Evolutionary conservation across 2,113 vertebrate species (phyloP).

Genomic region (Dendrocopos noguchii): DNA sequence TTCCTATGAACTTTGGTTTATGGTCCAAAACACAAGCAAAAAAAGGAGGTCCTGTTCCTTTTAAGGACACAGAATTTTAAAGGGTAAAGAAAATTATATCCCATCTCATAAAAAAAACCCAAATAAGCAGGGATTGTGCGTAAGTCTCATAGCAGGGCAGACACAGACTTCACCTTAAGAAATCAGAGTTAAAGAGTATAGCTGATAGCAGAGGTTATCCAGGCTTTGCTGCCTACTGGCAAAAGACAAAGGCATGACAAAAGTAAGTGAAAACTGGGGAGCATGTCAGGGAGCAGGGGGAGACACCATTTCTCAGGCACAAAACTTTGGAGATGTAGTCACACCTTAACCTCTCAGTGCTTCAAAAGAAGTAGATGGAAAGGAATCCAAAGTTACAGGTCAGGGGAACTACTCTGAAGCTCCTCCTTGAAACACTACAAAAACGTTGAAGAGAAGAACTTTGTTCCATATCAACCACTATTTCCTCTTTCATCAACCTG

Average conservation of each 20-base stretch:
- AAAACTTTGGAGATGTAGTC: not conserved
- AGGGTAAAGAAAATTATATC: not conserved
- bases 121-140: not conserved
- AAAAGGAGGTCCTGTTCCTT: not conserved
- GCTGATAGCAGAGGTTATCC: not conserved
- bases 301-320: not conserved
- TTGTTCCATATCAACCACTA: not conserved
- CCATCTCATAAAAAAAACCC: not conserved
- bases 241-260: not conserved
- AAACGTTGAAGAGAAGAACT: not conserved
- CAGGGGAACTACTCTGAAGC: not conserved
- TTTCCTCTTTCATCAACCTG: constrained; percentile 12
- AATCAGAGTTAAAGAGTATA: not conserved
- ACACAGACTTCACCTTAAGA: not conserved
- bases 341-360: not conserved
- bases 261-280: not conserved
- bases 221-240: not conserved
- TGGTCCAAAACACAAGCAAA: not conserved
- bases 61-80: not conserved
- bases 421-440: not conserved
- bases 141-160: not conserved
- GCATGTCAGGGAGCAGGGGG: not conserved
- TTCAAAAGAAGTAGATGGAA: not conserved
- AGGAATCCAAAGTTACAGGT: not conserved
- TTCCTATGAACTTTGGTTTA: not conserved